These are phyloP conservation scores for Carassius carassius DNA, from an alignment of 2,113 vertebrate species.

Conservation along the genomic window DNA sequence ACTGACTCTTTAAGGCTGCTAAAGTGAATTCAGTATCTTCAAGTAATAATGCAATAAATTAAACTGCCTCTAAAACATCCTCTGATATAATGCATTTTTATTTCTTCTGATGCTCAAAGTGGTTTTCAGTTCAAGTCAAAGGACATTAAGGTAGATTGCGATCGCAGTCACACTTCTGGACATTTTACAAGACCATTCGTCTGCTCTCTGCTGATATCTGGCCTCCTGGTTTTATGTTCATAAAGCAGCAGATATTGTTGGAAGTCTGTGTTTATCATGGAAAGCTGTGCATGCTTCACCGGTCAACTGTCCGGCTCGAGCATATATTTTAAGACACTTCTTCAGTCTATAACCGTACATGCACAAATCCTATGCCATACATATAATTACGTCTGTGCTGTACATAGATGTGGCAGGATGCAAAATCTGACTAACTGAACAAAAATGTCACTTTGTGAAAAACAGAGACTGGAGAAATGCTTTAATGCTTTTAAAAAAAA, in stretches of 20 bases:
- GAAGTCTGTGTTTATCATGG: neutral
- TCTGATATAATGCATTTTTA: neutral
- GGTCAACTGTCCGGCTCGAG: neutral
- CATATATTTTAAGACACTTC: neutral
- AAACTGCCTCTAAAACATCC: slow-evolving; percentile 18
- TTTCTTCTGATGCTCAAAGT: neutral
- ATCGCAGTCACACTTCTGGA: neutral
- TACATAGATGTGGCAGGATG: too few relatives aligned
- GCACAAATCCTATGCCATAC: too few relatives aligned
- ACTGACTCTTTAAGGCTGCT: slow-evolving; percentile 40
- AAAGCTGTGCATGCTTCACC: neutral
- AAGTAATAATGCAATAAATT: slow-evolving; percentile 52
- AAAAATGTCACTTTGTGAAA: neutral
- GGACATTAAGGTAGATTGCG: slow-evolving; percentile 13
- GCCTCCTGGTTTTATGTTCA: neutral
- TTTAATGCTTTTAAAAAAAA: neutral
- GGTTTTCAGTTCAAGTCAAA: slow-evolving; percentile 31
- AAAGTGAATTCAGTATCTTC: slow-evolving; percentile 43
- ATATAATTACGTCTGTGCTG: neutral
- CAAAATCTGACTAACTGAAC: neutral
- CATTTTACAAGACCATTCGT: neutral
- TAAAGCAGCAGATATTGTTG: neutral
- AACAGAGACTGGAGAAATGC: neutral
- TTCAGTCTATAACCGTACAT: neutral
- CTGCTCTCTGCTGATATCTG: neutral